Evolutionary conservation across 1,140 invertebrate species (phyloP).

Genomic region (Epicauta chinensis): DNA sequence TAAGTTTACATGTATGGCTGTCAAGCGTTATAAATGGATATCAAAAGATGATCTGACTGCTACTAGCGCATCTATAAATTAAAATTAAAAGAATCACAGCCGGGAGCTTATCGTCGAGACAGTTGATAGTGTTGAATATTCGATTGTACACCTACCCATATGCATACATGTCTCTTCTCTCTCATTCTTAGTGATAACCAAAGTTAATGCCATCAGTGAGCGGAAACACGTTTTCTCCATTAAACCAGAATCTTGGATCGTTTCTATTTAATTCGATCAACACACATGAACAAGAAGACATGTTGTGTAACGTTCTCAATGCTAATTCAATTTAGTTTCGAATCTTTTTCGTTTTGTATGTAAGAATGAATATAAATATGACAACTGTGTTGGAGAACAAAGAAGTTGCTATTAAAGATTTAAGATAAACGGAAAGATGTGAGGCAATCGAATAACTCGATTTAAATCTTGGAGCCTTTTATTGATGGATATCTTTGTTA

Average conservation of each 20-base stretch:
- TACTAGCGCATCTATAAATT: constrained; percentile 14
- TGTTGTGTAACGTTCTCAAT: background rate
- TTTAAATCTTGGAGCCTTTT: too few species aligned
- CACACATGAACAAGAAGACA: constrained; percentile 12
- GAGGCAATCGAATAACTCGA: too few species aligned
- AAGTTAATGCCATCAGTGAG: constrained; percentile 14
- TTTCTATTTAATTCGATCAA: constrained; percentile 14
- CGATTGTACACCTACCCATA: constrained; percentile 8
- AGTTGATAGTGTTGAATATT: constrained; percentile 14
- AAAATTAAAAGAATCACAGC: constrained; percentile 14
- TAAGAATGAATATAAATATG: too few species aligned
- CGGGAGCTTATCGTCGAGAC: constrained; percentile 12
- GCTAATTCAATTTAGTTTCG: too few species aligned
- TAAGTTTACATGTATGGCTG: constrained; percentile 13
- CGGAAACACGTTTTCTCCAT: constrained; percentile 17
- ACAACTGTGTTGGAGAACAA: too few species aligned
- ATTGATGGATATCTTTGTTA: too few species aligned
- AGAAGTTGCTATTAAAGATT: too few species aligned
- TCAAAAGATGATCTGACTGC: constrained; percentile 16
- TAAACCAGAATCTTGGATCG: constrained; percentile 7
- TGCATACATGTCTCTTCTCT: too few species aligned
- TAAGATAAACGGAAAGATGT: too few species aligned
- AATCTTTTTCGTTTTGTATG: too few species aligned
- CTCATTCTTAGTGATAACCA: constrained; percentile 2
- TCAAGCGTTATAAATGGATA: constrained; percentile 12